Evolutionary conservation across 2,113 vertebrate genomes (phyloP), one percentile per base, ranked within the genome.

Genomic region (Herpetotheres cachinnans): DNA sequence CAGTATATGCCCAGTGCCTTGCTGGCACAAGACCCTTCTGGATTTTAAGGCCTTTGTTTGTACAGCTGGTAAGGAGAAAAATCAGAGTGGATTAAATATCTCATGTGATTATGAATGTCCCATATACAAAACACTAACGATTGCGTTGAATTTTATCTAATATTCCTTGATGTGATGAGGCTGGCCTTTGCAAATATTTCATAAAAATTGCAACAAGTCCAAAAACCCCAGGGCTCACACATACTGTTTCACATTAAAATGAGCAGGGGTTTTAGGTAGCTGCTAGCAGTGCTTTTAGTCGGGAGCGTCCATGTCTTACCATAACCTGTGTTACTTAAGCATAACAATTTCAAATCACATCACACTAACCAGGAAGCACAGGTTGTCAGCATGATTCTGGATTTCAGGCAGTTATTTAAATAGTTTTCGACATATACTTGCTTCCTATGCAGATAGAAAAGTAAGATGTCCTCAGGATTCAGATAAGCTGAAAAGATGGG

Each of bases 311-410:
- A 12, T 77, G 38, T 81, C 91, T 95, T 65, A 87, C 14, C 91
- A 85, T 47, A 96, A 91, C 93, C 94, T 87, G 87, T 93, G 85
- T 76, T 92, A 84, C 55, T 93, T 87, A 90, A 87, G 85, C 85
- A 65, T 36, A 91, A 93, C 72, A 42, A 81, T 93, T 91, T 58
- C 77, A 90, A 89, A 95, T 77, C 86, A 36, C 87, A 89, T 93
- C 72, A 90, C 34, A 26, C 82, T 96, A 89, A 92, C 50, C 34
- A 95, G 50, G 86, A 85, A 95, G 86, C 89, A 86, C 67, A 92
- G 76, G 72, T 36, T 95, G 96, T 95, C 95, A 96, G 71, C 63
- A 73, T 24, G 62, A 92, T 92, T 95, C 77, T 91, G 71, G 30
- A 80, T 91, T 93, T 82, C 81, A 93, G 89, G 65, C 86, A 85